These are phyloP conservation scores for Pao palembangensis DNA, from an alignment of 2,113 vertebrate species.

Conservation along the genomic window DNA sequence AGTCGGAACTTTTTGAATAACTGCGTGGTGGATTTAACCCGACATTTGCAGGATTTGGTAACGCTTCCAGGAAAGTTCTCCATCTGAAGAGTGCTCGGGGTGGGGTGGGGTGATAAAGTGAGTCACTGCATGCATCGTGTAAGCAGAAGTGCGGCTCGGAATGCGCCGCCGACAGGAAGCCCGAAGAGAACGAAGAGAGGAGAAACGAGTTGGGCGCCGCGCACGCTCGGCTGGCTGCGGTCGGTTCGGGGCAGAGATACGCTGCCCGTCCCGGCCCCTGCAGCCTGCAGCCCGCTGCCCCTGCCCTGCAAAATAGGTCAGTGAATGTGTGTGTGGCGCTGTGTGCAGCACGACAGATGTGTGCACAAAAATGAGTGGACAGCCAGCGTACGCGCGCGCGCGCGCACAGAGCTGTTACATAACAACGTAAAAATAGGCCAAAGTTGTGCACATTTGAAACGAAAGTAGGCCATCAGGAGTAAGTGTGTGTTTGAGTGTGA, in stretches of 20 bases:
- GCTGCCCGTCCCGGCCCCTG: constrained; percentile 49
- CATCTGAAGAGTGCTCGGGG: too few relatives aligned
- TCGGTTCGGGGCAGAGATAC: constrained; percentile 39
- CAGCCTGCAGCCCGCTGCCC: constrained; percentile 39
- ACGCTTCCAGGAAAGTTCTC: too few relatives aligned
- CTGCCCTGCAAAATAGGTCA: constrained; percentile 59
- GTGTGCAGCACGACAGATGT: constrained; percentile 12
- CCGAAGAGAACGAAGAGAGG: neutral
- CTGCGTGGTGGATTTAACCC: neutral
- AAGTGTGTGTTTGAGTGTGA: constrained; percentile 3
- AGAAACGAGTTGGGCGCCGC: constrained; percentile 32
- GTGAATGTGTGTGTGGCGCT: constrained; percentile 1
- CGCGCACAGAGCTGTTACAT: constrained; percentile 18
- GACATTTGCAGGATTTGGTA: neutral
- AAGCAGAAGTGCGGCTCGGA: too few relatives aligned
- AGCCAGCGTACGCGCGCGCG: neutral
- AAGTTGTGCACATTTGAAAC: constrained; percentile 40
- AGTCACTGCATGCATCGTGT: too few relatives aligned
- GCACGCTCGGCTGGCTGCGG: constrained; percentile 38
- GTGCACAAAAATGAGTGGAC: constrained; percentile 7
- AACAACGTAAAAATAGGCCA: constrained; percentile 45
- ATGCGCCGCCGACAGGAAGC: too few relatives aligned
- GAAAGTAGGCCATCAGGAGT: constrained; percentile 67
- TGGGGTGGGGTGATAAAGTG: neutral
- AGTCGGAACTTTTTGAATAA: too few relatives aligned